Evolutionary conservation across 2,797 vertebrate genomes (phyloP).

Genomic region (Corythornis leucogaster): DNA sequence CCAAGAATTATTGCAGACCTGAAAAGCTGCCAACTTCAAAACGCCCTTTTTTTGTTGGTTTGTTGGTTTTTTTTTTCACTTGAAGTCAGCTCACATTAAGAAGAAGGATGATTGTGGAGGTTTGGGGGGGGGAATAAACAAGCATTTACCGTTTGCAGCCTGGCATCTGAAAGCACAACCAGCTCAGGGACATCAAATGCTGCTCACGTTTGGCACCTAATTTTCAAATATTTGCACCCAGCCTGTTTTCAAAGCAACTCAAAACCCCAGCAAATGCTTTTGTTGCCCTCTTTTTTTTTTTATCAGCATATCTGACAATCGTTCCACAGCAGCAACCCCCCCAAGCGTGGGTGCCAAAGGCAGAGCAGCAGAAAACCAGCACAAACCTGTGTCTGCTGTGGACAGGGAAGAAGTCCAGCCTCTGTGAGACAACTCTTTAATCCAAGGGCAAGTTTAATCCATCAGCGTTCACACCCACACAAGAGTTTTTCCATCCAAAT

Average conservation of each 20-base stretch:
- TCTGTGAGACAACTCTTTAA: not conserved
- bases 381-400: not conserved
- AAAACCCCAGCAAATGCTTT: not conserved
- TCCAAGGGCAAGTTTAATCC: not conserved
- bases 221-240: slow-evolving; percentile 3
- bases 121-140: not conserved
- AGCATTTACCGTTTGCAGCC: not conserved
- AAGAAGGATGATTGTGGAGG: not conserved
- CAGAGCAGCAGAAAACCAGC: not conserved
- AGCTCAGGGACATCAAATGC: not conserved
- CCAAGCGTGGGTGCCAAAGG: not conserved
- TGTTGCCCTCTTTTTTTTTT: not conserved
- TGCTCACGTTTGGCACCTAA: not conserved
- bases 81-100: not conserved
- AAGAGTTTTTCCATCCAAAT: not conserved
- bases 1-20: not conserved
- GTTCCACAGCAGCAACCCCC: not conserved
- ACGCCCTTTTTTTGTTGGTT: not conserved
- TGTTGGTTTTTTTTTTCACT: not conserved
- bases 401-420: not conserved
- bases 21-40: slow-evolving; percentile 27
- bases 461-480: not conserved
- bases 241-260: not conserved
- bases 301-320: not conserved
- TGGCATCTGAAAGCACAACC: not conserved